Evolutionary conservation across 2,797 vertebrate species (phyloP).

Genomic region (Sebastes taczanowskii): DNA sequence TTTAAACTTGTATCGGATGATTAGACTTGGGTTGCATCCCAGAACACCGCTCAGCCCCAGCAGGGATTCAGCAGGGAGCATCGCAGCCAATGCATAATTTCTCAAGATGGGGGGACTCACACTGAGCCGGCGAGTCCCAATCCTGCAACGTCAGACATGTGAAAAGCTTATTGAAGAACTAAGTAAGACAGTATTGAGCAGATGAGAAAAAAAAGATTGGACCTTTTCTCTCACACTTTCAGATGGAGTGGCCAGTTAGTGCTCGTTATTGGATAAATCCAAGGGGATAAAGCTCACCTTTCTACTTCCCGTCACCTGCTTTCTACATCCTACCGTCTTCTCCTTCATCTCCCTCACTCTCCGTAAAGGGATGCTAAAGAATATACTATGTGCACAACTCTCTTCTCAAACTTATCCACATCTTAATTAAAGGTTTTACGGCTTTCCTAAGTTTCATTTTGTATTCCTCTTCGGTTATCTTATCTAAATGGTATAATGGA

Average conservation of each 20-base stretch:
- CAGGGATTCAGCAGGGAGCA: slow-evolving; percentile 75
- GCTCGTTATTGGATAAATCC: slow-evolving; percentile 33
- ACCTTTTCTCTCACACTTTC: slow-evolving; percentile 29
- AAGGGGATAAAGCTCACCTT: slow-evolving; percentile 33
- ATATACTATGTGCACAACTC: slow-evolving; percentile 37
- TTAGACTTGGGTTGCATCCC: slow-evolving; percentile 80
- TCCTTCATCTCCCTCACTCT: slow-evolving; percentile 33
- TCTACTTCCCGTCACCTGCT: slow-evolving; percentile 35
- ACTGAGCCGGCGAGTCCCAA: slow-evolving; percentile 70
- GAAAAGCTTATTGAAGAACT: slow-evolving; percentile 65
- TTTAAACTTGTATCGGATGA: slow-evolving; percentile 77
- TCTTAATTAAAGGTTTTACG: slow-evolving; percentile 79
- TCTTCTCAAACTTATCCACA: slow-evolving; percentile 56
- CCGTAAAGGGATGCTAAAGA: slow-evolving; percentile 46
- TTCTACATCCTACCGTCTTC: slow-evolving; percentile 1
- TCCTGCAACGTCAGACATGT: slow-evolving; percentile 66
- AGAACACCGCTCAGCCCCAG: slow-evolving; percentile 73
- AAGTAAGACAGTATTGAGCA: slow-evolving; percentile 57
- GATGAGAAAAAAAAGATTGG: slow-evolving; percentile 19
- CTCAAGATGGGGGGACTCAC: slow-evolving; percentile 76
- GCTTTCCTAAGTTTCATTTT: slow-evolving; percentile 61
- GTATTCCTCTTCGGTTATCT: slow-evolving; percentile 66
- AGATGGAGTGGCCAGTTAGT: slow-evolving; percentile 45
- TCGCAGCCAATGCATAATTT: slow-evolving; percentile 78
- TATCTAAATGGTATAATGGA: slow-evolving; percentile 69